Evolutionary conservation across 2,888 invertebrate genomes (phyloP).

Genomic region (Phortica okadai): DNA sequence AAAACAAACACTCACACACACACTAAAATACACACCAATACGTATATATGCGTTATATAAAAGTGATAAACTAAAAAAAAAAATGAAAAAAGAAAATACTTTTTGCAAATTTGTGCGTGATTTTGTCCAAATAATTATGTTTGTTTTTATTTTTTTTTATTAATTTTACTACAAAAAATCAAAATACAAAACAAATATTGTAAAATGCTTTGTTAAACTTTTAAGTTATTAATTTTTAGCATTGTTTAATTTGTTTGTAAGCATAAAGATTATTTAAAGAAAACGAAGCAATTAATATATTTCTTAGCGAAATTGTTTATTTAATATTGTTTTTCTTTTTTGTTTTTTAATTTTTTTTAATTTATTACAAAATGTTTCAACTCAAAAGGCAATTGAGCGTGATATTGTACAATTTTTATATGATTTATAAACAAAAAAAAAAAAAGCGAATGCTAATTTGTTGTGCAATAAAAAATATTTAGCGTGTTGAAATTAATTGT

Average conservation of each 20-base stretch:
- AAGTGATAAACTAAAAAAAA: constrained; percentile 22
- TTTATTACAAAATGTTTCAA: neutral
- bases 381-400: constrained; percentile 11
- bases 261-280: constrained; percentile 1
- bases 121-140: constrained; percentile 13
- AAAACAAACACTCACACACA: constrained; percentile 6
- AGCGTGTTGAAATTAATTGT: constrained; percentile 12
- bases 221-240: constrained; percentile 19
- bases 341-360: neutral
- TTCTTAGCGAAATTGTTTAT: constrained; percentile 4
- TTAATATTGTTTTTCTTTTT: constrained; percentile 5
- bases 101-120: constrained; percentile 12
- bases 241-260: constrained; percentile 30
- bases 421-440: neutral
- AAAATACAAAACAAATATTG: neutral
- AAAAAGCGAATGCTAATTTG: neutral
- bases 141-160: neutral
- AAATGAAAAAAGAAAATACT: neutral
- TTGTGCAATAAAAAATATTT: constrained; percentile 8
- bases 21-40: constrained; percentile 10
- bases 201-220: constrained; percentile 11
- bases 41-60: constrained; percentile 15
- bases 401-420: constrained; percentile 23
- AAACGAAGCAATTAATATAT: neutral
- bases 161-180: neutral